phyloP scores from a whole-genome alignment of 2,888 invertebrate genomes.

The Chesias legatella region DNA sequence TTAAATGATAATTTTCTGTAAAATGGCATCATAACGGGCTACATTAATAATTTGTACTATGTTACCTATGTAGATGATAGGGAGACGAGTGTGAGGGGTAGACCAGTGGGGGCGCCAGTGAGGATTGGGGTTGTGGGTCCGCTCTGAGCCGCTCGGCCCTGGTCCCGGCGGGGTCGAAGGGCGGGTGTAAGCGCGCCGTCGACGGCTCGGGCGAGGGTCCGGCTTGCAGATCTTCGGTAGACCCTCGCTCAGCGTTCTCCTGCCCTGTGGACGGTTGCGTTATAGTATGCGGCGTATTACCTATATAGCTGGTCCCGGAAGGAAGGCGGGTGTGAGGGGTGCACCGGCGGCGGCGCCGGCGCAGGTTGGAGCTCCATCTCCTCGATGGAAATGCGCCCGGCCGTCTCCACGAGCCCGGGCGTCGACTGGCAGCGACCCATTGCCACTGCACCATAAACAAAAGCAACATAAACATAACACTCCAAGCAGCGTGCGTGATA shows the following conservation, averaged over 20 bases:
- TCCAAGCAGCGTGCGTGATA: slow-evolving; percentile 28
- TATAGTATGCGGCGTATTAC: slow-evolving; percentile 37
- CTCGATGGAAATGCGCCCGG: slow-evolving; percentile 93
- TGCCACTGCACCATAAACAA: slow-evolving; percentile 83
- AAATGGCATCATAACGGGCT: neutral
- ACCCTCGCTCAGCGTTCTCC: slow-evolving; percentile 6
- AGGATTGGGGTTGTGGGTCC: slow-evolving; percentile 40
- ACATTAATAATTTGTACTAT: neutral
- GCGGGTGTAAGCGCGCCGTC: neutral
- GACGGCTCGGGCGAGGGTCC: slow-evolving; percentile 1
- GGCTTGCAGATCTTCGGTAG: slow-evolving; percentile 83
- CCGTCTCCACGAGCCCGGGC: slow-evolving; percentile 96
- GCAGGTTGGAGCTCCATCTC: slow-evolving; percentile 70
- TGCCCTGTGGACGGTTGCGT: slow-evolving; percentile 13
- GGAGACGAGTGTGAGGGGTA: slow-evolving; percentile 27
- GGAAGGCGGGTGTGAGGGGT: slow-evolving; percentile 72
- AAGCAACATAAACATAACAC: slow-evolving; percentile 18
- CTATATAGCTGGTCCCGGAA: slow-evolving; percentile 79
- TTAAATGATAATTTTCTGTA: neutral
- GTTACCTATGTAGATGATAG: slow-evolving; percentile 37
- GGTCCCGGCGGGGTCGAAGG: neutral
- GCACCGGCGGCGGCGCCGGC: slow-evolving; percentile 59
- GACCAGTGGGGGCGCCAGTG: slow-evolving; percentile 47
- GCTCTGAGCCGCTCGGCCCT: slow-evolving; percentile 80
- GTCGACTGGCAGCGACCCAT: slow-evolving; percentile 98